Conservation (phyloP, 2,113 vertebrate species). For the Festucalex cinctus region DNA sequence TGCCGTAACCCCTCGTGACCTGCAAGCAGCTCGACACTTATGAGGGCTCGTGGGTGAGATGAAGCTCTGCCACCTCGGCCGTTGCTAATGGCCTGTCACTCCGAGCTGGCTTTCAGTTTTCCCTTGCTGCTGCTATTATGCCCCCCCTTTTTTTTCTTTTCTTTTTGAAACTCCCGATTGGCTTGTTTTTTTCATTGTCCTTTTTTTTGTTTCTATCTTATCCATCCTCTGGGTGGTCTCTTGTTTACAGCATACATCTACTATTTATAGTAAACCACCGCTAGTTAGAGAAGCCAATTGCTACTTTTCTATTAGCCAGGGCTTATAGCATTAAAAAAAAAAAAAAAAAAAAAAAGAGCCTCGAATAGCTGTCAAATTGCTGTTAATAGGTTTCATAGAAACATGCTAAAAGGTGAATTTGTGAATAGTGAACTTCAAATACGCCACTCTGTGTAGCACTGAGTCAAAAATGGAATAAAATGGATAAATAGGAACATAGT, state of each 20-base stretch:
- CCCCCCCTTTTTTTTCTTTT: not conserved
- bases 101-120: slow-evolving; percentile 36
- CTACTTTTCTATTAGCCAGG: not conserved
- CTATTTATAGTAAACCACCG: not conserved
- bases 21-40: slow-evolving; percentile 39
- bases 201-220: not conserved
- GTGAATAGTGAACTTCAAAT: no score
- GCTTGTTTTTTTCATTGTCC: not conserved
- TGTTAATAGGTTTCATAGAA: no score
- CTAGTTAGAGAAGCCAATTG: no score
- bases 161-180: not conserved
- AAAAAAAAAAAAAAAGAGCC: no score
- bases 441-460: no score
- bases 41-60: slow-evolving; percentile 41
- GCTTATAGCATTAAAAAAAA: no score
- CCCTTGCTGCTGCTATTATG: slow-evolving; percentile 12
- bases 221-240: not conserved
- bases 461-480: no score
- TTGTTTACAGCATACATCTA: not conserved
- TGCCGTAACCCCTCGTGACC: slow-evolving; percentile 38
- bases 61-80: slow-evolving; percentile 34
- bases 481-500: no score
- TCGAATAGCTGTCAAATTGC: no score
- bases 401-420: no score
- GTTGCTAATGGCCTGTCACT: slow-evolving; percentile 47